Evolutionary conservation across 2,797 vertebrate genomes (phyloP).

Genomic region (Kryptopterus vitreolus): DNA sequence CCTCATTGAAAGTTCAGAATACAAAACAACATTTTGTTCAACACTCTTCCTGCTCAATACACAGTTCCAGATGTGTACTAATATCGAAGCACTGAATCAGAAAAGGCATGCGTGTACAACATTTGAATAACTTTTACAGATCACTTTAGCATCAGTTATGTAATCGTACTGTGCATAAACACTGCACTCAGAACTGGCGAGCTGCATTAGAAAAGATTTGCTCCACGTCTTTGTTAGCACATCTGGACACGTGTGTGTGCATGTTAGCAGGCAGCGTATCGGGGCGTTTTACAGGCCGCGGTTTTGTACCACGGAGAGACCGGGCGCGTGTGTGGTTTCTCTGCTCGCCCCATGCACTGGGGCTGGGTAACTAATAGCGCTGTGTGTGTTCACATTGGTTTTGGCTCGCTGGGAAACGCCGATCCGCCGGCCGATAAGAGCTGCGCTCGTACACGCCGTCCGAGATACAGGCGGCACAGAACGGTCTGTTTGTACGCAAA

Average conservation of each 20-base stretch:
- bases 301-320: conserved; percentile 48
- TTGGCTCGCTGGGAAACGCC: conserved; percentile 37
- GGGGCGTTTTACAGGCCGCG: conserved; percentile 23
- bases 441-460: conserved; percentile 25
- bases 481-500: conserved; percentile 20
- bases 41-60: not conserved
- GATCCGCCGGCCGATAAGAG: conserved; percentile 43
- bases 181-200: not conserved
- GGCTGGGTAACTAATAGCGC: conserved; percentile 68
- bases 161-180: not conserved
- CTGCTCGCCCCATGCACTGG: conserved; percentile 60
- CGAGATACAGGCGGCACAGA: conserved; percentile 10
- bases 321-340: conserved; percentile 52
- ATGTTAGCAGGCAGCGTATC: conserved; percentile 21
- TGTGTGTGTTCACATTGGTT: conserved; percentile 61
- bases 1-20: not conserved
- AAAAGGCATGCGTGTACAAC: not conserved
- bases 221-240: not conserved
- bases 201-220: not conserved
- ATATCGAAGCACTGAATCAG: not conserved
- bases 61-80: not conserved
- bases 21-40: not conserved
- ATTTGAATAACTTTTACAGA: not conserved
- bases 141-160: not conserved
- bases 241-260: not conserved